A percentile compares a stretch with the other conserved stretches of the same genome.
These are phyloP conservation scores for Elaphurus davidianus DNA, from an alignment of 2,113 vertebrate species.

Conservation along the genomic window DNA sequence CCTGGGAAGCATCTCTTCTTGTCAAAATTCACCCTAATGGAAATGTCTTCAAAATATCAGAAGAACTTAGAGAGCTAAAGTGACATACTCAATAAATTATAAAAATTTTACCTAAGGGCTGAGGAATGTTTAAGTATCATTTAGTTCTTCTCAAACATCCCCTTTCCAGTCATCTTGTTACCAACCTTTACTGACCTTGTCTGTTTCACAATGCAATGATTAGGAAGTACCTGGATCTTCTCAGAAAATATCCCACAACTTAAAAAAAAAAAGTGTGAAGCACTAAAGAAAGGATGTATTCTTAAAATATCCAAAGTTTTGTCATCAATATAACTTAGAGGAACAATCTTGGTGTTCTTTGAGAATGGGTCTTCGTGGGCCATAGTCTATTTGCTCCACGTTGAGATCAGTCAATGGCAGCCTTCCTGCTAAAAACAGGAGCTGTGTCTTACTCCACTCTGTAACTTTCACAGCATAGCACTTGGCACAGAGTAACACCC, in stretches of 20 bases:
- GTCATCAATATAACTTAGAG: not conserved
- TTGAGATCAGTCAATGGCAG: not conserved
- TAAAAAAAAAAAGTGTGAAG: not conserved
- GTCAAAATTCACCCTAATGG: slow-evolving; percentile 19
- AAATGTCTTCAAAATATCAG: slow-evolving; percentile 47
- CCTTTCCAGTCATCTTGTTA: not conserved
- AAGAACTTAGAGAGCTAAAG: slow-evolving; percentile 25
- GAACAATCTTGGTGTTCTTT: not conserved
- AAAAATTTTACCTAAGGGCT: slow-evolving; percentile 20
- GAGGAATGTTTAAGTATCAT: not conserved
- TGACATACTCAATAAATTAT: not conserved
- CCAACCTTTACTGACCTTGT: not conserved
- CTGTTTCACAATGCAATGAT: slow-evolving; percentile 1
- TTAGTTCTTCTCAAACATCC: slow-evolving; percentile 1
- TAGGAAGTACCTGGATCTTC: not conserved
- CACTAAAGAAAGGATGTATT: not conserved
- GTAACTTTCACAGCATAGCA: not conserved
- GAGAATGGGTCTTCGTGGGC: not conserved
- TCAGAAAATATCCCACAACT: not conserved
- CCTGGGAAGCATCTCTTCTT: not conserved
- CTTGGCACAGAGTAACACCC: not conserved
- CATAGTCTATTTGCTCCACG: not conserved
- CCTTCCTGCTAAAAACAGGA: not conserved
- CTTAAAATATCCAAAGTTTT: not conserved
- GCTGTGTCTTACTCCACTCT: not conserved